Conservation (phyloP, 2,797 vertebrate genomes). For the Botia kubotai region DNA sequence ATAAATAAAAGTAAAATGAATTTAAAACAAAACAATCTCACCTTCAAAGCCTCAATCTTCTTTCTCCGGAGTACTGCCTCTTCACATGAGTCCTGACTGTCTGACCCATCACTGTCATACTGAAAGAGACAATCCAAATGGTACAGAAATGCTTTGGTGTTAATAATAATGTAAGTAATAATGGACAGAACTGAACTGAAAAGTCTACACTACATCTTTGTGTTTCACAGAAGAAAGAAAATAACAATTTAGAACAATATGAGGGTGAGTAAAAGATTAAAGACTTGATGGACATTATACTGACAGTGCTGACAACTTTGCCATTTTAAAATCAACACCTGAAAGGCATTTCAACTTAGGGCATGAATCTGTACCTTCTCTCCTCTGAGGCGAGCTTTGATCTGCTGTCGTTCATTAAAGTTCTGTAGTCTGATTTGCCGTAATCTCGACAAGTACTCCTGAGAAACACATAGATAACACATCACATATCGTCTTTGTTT, state of each 20-base stretch:
- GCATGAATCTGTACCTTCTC: constrained; percentile 82
- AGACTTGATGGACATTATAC: background rate
- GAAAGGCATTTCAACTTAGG: background rate
- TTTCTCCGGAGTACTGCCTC: constrained; percentile 86
- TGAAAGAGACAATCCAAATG: constrained; percentile 68
- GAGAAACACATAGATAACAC: constrained; percentile 55
- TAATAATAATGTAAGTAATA: no score
- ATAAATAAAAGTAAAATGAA: background rate
- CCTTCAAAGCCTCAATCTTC: constrained; percentile 91
- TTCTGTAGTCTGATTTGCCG: constrained; percentile 96
- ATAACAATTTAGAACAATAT: no score
- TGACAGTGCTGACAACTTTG: background rate
- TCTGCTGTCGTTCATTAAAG: constrained; percentile 97
- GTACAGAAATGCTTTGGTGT: background rate
- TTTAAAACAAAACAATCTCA: constrained; percentile 64
- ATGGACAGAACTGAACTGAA: no score
- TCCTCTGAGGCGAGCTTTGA: constrained; percentile 95
- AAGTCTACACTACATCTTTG: no score
- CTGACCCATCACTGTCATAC: constrained; percentile 84
- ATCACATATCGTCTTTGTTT: background rate
- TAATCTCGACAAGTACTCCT: constrained; percentile 94
- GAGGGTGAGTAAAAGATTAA: background rate
- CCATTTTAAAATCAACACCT: background rate
- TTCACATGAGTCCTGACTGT: constrained; percentile 87
- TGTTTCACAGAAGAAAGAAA: background rate